Evolutionary conservation across 2,888 invertebrate genomes (phyloP).

Genomic region (Masnerella sp.): DNA sequence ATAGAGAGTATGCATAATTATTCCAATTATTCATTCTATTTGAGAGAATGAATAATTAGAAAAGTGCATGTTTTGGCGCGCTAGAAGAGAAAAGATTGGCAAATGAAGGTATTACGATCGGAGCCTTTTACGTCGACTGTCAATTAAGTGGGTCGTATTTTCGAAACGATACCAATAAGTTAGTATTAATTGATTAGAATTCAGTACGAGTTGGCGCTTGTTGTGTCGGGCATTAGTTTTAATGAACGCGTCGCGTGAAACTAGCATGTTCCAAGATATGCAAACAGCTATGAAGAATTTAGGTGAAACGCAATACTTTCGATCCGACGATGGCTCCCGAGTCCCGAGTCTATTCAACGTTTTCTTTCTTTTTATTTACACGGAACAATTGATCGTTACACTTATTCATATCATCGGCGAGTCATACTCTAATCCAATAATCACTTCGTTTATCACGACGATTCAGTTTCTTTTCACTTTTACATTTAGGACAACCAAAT

Average conservation of each 20-base stretch:
- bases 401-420: too few species aligned
- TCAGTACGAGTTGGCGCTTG: slow-evolving; percentile 4
- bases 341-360: too few species aligned
- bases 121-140: too few species aligned
- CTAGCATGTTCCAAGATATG: slow-evolving; percentile 20
- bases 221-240: slow-evolving; percentile 23
- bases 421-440: too few species aligned
- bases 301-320: slow-evolving; percentile 39
- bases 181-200: slow-evolving; percentile 44
- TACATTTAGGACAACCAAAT: too few species aligned
- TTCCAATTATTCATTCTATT: too few species aligned
- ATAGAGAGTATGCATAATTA: too few species aligned
- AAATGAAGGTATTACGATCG: neutral
- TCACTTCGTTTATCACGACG: too few species aligned
- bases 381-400: too few species aligned
- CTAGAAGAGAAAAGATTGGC: neutral
- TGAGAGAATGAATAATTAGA: too few species aligned
- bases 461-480: too few species aligned
- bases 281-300: slow-evolving; percentile 34
- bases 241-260: slow-evolving; percentile 34
- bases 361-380: too few species aligned
- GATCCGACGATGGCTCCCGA: neutral
- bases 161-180: slow-evolving; percentile 18
- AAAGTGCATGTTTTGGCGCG: slow-evolving; percentile 17
- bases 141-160: slow-evolving; percentile 1